Conservation (phyloP, 2,113 vertebrate genomes). For the Ophthalmolycus amberensis region DNA sequence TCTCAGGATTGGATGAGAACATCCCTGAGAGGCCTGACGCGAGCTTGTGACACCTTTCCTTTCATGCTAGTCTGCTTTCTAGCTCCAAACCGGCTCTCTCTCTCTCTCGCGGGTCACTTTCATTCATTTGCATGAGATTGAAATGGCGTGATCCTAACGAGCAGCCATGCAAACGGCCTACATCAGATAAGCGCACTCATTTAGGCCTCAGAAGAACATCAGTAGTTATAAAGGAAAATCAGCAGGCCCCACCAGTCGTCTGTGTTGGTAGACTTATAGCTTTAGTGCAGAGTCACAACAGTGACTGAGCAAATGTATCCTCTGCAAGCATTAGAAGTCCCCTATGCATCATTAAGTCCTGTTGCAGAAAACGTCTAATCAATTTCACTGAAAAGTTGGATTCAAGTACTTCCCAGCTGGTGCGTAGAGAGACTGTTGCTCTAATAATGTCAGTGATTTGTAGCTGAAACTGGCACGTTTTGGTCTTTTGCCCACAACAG, state of each 20-base stretch:
- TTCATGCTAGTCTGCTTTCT: background rate
- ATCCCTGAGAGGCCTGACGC: background rate
- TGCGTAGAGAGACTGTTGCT: constrained; percentile 16
- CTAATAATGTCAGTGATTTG: constrained; percentile 32
- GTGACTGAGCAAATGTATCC: constrained; percentile 30
- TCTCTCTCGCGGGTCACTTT: constrained; percentile 12
- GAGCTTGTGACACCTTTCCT: constrained; percentile 17
- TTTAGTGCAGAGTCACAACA: background rate
- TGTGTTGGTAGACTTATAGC: constrained; percentile 38
- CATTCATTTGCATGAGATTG: constrained; percentile 22
- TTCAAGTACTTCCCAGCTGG: constrained; percentile 18
- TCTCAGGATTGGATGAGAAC: background rate
- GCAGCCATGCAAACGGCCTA: constrained; percentile 36
- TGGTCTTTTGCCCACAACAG: background rate
- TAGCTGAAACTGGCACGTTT: background rate
- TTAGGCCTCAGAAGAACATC: constrained; percentile 55
- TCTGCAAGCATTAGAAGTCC: constrained; percentile 10
- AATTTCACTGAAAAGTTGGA: constrained; percentile 35
- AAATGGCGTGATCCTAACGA: constrained; percentile 44
- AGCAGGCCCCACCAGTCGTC: constrained; percentile 34
- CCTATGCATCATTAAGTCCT: constrained; percentile 39
- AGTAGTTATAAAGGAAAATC: constrained; percentile 48
- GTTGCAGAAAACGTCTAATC: constrained; percentile 29
- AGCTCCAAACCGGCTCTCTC: background rate
- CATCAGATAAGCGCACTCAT: constrained; percentile 60